A percentile compares a stretch with the other conserved stretches of the same genome.
phyloP scores from a whole-genome alignment of 2,797 vertebrate genomes.

The Cynodonichthys magdalenae region DNA sequence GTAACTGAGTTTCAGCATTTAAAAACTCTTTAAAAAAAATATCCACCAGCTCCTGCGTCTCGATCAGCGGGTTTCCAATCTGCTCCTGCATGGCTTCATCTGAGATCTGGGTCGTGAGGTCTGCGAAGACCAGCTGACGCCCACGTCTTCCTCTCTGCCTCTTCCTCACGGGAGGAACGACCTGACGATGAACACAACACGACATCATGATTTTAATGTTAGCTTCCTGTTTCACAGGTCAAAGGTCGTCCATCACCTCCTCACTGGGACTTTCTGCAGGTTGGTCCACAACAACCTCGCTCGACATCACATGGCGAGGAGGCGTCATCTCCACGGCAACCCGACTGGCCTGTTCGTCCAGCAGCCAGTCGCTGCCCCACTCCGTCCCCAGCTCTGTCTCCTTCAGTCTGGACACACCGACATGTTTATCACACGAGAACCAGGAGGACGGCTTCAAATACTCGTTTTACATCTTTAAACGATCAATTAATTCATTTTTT shows the following conservation, averaged over 20 bases:
- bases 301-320: slow-evolving; percentile 44
- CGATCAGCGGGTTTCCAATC: slow-evolving; percentile 61
- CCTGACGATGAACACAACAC: slow-evolving; percentile 27
- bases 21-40: background rate
- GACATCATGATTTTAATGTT: background rate
- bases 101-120: slow-evolving; percentile 82
- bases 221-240: too few relatives aligned
- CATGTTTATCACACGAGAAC: too few relatives aligned
- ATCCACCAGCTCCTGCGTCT: slow-evolving; percentile 72
- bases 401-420: slow-evolving; percentile 61
- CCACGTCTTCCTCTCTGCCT: slow-evolving; percentile 36
- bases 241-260: slow-evolving; percentile 36
- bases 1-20: background rate
- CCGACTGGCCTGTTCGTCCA: slow-evolving; percentile 50
- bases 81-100: slow-evolving; percentile 75
- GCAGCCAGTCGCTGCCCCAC: slow-evolving; percentile 45
- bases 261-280: background rate
- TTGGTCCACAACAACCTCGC: slow-evolving; percentile 16
- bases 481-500: background rate
- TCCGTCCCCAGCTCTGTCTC: slow-evolving; percentile 45
- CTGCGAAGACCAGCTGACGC: slow-evolving; percentile 79
- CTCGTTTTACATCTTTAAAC: too few relatives aligned
- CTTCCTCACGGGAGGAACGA: slow-evolving; percentile 21
- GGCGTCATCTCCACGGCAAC: slow-evolving; percentile 75
- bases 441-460: too few relatives aligned